phyloP scores from a whole-genome alignment of 2,888 invertebrate species.

The Drosophila nr. medialis region DNA sequence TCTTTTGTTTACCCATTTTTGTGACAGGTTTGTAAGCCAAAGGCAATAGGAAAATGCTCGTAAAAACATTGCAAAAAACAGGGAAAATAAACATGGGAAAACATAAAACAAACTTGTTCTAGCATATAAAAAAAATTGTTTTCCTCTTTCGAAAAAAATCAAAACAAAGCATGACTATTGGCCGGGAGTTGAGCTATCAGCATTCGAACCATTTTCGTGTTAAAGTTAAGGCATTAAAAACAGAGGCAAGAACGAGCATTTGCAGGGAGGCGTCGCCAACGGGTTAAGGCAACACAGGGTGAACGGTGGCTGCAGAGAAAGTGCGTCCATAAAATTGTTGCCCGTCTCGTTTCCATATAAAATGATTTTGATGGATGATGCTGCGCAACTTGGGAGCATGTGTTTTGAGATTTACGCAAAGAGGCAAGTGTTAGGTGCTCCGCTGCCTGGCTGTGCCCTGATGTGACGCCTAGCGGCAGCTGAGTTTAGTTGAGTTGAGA shows the following conservation, averaged over 20 bases:
- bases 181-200: constrained; percentile 24
- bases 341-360: constrained; percentile 75
- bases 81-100: constrained; percentile 24
- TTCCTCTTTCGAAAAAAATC: constrained; percentile 44
- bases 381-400: constrained; percentile 78
- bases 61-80: constrained; percentile 51
- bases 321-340: constrained; percentile 69
- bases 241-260: constrained; percentile 39
- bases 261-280: constrained; percentile 37
- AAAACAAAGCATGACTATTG: constrained; percentile 50
- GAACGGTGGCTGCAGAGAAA: constrained; percentile 23
- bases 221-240: constrained; percentile 66
- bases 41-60: constrained; percentile 49
- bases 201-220: constrained; percentile 44
- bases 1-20: constrained; percentile 20
- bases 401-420: constrained; percentile 69
- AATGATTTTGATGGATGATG: constrained; percentile 80
- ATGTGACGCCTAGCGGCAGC: constrained; percentile 42
- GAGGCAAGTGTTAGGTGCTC: constrained; percentile 27
- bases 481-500: constrained; percentile 31
- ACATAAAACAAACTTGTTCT: constrained; percentile 62
- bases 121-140: constrained; percentile 50
- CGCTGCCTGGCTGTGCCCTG: constrained; percentile 17
- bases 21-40: constrained; percentile 33
- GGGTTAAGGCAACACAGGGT: constrained; percentile 56